Conservation (phyloP, 1,140 invertebrate genomes). For the Aphis gossypii region DNA sequence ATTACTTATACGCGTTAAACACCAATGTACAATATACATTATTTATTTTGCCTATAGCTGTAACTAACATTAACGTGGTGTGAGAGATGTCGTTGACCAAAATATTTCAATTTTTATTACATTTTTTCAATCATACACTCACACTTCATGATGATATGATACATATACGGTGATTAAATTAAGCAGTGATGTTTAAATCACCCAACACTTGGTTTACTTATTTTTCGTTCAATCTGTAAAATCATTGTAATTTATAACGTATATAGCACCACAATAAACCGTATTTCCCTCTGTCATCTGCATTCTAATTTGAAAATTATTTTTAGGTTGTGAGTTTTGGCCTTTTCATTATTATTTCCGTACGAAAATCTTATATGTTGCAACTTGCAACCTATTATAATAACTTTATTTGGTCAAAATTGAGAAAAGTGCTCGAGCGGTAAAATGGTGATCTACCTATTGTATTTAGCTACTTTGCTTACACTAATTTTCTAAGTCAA, state of each 20-base stretch:
- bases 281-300: neutral
- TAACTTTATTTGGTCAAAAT: too few relatives aligned
- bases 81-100: neutral
- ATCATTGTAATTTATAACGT: too few relatives aligned
- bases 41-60: neutral
- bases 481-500: too few relatives aligned
- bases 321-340: neutral
- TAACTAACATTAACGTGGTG: neutral
- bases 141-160: neutral
- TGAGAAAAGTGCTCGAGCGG: too few relatives aligned
- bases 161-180: neutral
- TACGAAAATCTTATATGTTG: neutral
- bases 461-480: too few relatives aligned
- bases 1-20: neutral
- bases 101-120: neutral
- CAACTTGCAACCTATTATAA: too few relatives aligned
- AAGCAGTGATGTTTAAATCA: neutral
- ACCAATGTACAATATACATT: neutral
- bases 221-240: neutral
- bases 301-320: neutral
- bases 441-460: too few relatives aligned
- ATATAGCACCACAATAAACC: neutral
- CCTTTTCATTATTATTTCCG: neutral
- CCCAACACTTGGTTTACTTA: neutral
- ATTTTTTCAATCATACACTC: neutral